These are phyloP conservation scores for Dryoscopus gambensis DNA, from an alignment of 2,113 vertebrate genomes.

Conservation along the genomic window DNA sequence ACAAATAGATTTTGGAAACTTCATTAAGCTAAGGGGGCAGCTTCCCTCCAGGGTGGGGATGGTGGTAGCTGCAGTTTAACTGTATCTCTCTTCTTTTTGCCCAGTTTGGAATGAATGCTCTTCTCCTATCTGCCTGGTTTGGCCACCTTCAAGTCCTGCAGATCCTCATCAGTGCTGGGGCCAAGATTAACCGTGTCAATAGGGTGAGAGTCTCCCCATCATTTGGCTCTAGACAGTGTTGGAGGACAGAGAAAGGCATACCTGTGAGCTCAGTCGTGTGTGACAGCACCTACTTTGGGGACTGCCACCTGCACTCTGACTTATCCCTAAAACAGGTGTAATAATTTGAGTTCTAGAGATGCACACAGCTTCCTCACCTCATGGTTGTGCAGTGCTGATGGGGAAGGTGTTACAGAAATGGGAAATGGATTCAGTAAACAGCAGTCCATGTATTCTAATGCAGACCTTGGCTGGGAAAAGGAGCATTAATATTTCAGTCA, in stretches of 20 bases:
- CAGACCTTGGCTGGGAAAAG: neutral
- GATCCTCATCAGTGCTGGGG: conserved; percentile 84
- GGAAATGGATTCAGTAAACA: neutral
- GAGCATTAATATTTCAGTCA: neutral
- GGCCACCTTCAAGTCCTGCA: conserved; percentile 84
- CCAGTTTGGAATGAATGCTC: conserved; percentile 90
- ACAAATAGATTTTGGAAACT: neutral
- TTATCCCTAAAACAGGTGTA: neutral
- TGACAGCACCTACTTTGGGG: neutral
- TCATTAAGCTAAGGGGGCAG: neutral
- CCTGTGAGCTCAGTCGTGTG: neutral
- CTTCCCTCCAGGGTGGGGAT: neutral
- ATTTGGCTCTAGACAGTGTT: neutral
- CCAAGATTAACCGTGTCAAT: conserved; percentile 81
- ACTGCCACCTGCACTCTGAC: neutral
- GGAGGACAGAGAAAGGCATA: neutral
- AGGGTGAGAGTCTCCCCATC: conserved; percentile 67
- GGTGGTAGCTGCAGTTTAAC: neutral
- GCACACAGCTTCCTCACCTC: neutral
- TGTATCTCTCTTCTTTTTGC: neutral
- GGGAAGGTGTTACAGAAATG: neutral
- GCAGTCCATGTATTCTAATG: neutral
- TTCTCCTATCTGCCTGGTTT: conserved; percentile 90
- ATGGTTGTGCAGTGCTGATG: neutral
- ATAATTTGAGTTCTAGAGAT: neutral